phyloP scores from a whole-genome alignment of 2,888 invertebrate species.

The Abrostola triplasia region DNA sequence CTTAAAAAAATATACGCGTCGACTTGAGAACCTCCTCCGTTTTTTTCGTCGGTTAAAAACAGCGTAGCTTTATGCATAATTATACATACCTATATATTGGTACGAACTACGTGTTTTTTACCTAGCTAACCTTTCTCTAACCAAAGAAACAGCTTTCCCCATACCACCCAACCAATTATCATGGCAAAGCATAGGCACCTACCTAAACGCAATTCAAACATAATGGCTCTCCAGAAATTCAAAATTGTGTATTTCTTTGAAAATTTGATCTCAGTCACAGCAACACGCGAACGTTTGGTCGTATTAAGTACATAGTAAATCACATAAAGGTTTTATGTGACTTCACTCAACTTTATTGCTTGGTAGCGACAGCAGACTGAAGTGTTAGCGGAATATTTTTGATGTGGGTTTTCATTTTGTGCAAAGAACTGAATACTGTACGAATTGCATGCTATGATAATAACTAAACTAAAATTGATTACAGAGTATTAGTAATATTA shows the following conservation, averaged over 20 bases:
- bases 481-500: too few relatives aligned
- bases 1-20: too few relatives aligned
- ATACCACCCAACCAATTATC: constrained; percentile 33
- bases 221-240: constrained; percentile 44
- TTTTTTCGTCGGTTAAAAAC: too few relatives aligned
- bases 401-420: constrained; percentile 4
- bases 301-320: constrained; percentile 86
- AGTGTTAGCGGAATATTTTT: background rate
- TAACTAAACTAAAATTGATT: too few relatives aligned
- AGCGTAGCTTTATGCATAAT: too few relatives aligned
- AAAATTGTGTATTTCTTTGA: constrained; percentile 51
- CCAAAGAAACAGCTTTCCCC: background rate
- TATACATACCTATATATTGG: too few relatives aligned
- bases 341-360: constrained; percentile 79
- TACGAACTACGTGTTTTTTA: too few relatives aligned
- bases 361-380: constrained; percentile 63
- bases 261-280: constrained; percentile 50
- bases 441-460: too few relatives aligned
- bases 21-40: too few relatives aligned
- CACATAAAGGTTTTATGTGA: constrained; percentile 83
- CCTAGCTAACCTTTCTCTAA: too few relatives aligned
- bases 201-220: constrained; percentile 23
- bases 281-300: constrained; percentile 58
- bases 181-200: constrained; percentile 27
- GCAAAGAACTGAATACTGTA: background rate